Conservation (phyloP, 2,797 vertebrate genomes). For the Botia kubotai region DNA sequence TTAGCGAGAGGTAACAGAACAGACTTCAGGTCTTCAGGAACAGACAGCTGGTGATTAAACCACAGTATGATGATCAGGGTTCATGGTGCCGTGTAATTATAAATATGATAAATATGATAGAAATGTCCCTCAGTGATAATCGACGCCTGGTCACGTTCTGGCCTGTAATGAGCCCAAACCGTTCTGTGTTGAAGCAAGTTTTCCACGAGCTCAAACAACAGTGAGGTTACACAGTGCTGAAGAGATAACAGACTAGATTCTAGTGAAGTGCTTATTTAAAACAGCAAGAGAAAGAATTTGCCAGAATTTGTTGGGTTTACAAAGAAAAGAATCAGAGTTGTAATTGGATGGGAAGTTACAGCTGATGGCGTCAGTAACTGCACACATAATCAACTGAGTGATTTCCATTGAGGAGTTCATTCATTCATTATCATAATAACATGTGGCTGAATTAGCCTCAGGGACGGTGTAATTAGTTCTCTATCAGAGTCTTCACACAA, state of each 20-base stretch:
- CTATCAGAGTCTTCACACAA: conserved; percentile 65
- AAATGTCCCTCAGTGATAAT: conserved; percentile 51
- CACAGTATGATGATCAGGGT: conserved; percentile 39
- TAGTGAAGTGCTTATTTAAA: no score
- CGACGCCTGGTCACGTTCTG: conserved; percentile 24
- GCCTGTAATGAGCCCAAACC: neutral
- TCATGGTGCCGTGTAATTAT: conserved; percentile 50
- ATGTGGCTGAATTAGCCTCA: conserved; percentile 77
- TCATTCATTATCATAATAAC: conserved; percentile 68
- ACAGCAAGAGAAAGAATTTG: no score
- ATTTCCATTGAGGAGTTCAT: conserved; percentile 48
- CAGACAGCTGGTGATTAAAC: conserved; percentile 48
- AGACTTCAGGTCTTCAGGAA: conserved; percentile 13
- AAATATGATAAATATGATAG: conserved; percentile 41
- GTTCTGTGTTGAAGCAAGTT: neutral
- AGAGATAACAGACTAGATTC: neutral
- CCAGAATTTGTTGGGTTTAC: neutral
- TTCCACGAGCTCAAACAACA: conserved; percentile 1
- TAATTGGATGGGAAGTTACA: neutral
- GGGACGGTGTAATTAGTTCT: conserved; percentile 81
- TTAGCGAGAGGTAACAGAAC: conserved; percentile 24
- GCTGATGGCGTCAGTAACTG: neutral
- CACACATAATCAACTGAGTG: conserved; percentile 40
- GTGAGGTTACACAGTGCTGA: neutral
- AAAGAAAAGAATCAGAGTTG: neutral